These are phyloP conservation scores for Limanda limanda DNA, from an alignment of 2,113 vertebrate genomes.

Conservation along the genomic window DNA sequence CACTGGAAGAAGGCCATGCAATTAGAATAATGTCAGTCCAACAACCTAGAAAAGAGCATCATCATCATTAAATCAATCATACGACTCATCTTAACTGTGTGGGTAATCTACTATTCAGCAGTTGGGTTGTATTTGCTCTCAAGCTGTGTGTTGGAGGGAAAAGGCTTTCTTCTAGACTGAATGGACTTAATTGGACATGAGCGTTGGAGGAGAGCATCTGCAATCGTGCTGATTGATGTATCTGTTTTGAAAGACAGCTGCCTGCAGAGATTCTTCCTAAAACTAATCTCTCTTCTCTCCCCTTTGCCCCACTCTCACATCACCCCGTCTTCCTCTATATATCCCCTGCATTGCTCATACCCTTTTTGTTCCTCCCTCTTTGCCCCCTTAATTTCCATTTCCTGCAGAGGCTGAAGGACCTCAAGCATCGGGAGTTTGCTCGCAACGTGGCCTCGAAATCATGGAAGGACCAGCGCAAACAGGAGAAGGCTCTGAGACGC, in stretches of 20 bases:
- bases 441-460: constrained; percentile 98
- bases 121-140: constrained; percentile 58
- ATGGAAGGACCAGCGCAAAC: constrained; percentile 98
- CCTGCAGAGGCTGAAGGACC: constrained; percentile 93
- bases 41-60: constrained; percentile 28
- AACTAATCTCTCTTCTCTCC: constrained; percentile 47
- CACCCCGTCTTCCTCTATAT: background rate
- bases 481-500: constrained; percentile 94
- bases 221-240: constrained; percentile 51
- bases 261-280: constrained; percentile 51
- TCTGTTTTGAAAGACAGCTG: constrained; percentile 63
- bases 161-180: constrained; percentile 54
- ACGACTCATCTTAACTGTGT: constrained; percentile 38
- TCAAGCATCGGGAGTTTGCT: constrained; percentile 98
- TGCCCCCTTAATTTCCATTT: constrained; percentile 30
- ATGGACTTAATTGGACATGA: constrained; percentile 69
- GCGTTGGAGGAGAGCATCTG: constrained; percentile 62
- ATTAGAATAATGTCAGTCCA: constrained; percentile 17
- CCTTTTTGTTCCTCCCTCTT: background rate
- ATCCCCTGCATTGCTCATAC: constrained; percentile 8
- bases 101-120: constrained; percentile 53
- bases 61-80: constrained; percentile 45
- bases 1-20: background rate
- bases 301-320: constrained; percentile 29
- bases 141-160: constrained; percentile 51